Base-by-base conservation (phyloP, 1,140 invertebrate species). In the Catajapyx aquilonaris region DNA sequence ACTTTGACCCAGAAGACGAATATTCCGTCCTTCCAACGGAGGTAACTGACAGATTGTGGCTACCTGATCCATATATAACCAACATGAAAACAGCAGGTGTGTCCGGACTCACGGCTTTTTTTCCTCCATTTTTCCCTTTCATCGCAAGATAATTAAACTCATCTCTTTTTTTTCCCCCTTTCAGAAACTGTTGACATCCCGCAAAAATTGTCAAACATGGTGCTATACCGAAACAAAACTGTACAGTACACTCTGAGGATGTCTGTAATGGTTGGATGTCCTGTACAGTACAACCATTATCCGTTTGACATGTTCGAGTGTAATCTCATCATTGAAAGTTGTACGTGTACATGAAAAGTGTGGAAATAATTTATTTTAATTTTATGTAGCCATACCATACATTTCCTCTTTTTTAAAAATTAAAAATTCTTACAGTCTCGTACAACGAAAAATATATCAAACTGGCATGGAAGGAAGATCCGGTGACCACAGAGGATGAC, bases 291-390 rank as follows among this genome's bases (percentile, higher is more conserved):
- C 50, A 72, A 77, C 48, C 64, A 77, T 17, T 83, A 81, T 49
- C 80, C 80, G 9, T 78, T 81, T 73, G 79, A 84, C 50, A 75
- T 77, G 44, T 79, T 83, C 61, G 68, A 71, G 2, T 84, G 79
- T 51, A 71, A 73, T 10, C 73, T 85, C 45, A 73, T 72, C 44
- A 73, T 85, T 40, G 78, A 81, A 57, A 81, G 77, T 52, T 83
- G 79, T 81, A 54, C 76, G 77, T 74, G 48, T 23, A 20, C 41
- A 18, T 37, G 34, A 44, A 31, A 20, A 34, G 5, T 11, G 17
- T 16, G 21, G 37, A 28, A 9, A 21, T 17, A 7, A 30, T 20
- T 22, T 35, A 20, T 23, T 42, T 30, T 13, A 30, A 18, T 2
- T 7, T 20, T 34, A n/a, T 21, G 34, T 21, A 35, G 11, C 7